Conservation (phyloP, 92 coral and sea anemone genomes). For the Epizoanthus illoricatus region DNA sequence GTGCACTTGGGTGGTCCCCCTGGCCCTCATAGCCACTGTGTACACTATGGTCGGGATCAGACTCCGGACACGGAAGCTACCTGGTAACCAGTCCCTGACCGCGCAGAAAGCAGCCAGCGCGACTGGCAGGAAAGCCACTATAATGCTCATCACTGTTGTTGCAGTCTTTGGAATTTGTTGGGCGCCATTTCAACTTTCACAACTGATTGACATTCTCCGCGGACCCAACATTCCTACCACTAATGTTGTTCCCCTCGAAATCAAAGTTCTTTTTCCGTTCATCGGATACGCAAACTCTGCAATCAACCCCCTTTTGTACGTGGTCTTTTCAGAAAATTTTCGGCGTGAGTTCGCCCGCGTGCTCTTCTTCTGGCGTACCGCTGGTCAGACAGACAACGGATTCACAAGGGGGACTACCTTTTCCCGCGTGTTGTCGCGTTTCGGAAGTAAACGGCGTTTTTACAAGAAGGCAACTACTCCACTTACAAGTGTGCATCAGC, state of each 20-base stretch:
- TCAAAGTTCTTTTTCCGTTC: slow-evolving; percentile 53
- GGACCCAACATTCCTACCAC: background rate
- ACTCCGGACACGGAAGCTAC: slow-evolving; percentile 66
- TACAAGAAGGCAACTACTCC: too few relatives aligned
- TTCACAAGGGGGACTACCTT: too few relatives aligned
- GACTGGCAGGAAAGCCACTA: slow-evolving; percentile 63
- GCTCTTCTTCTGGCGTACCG: background rate
- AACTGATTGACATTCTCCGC: slow-evolving; percentile 18
- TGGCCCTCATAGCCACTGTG: slow-evolving; percentile 42
- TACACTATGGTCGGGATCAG: slow-evolving; percentile 58
- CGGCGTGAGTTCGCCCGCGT: slow-evolving; percentile 66
- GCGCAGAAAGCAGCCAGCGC: slow-evolving; percentile 52
- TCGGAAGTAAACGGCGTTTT: too few relatives aligned
- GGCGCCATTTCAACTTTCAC: slow-evolving; percentile 61
- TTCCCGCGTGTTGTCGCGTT: too few relatives aligned
- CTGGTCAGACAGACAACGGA: too few relatives aligned
- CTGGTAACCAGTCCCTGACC: slow-evolving; percentile 58
- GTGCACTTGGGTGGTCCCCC: slow-evolving; percentile 51
- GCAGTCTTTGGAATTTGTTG: slow-evolving; percentile 67
- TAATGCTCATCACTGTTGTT: slow-evolving; percentile 70
- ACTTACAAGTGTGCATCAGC: too few relatives aligned
- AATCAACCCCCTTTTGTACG: slow-evolving; percentile 70
- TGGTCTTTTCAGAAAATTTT: slow-evolving; percentile 71
- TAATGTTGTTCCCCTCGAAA: slow-evolving; percentile 31
- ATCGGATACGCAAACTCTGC: slow-evolving; percentile 70